phyloP scores from a whole-genome alignment of 23 tunicate species.

The Trididemnum clinides region DNA sequence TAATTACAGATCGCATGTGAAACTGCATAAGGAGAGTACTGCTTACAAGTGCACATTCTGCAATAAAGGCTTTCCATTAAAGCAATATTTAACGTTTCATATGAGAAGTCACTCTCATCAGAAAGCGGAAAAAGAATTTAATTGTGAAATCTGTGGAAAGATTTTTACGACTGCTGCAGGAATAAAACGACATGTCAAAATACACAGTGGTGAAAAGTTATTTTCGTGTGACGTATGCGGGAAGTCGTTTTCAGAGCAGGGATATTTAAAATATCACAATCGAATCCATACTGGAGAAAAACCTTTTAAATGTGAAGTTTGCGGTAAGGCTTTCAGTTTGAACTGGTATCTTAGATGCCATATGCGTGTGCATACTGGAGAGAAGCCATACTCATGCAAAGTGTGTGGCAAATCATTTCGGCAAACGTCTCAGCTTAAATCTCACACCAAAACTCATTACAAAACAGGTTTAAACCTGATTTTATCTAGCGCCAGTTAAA shows the following conservation, averaged over 20 bases:
- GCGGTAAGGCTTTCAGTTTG: background rate
- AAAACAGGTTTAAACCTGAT: too few species aligned
- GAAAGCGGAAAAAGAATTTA: background rate
- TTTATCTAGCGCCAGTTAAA: too few species aligned
- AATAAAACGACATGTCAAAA: background rate
- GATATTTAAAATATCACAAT: background rate
- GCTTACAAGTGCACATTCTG: background rate
- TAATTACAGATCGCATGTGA: background rate
- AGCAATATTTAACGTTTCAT: background rate
- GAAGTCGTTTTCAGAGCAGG: background rate
- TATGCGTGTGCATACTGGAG: background rate
- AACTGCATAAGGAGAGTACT: background rate
- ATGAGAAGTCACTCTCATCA: background rate
- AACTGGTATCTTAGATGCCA: background rate
- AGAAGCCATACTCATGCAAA: background rate
- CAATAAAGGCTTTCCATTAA: background rate
- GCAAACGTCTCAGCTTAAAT: background rate
- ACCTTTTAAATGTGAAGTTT: background rate
- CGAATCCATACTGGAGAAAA: background rate
- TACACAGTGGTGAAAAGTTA: background rate
- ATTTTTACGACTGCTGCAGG: background rate
- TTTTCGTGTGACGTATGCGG: background rate
- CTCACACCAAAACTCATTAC: background rate
- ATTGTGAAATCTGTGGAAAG: background rate
- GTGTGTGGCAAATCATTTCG: background rate